Evolutionary conservation across 2,888 invertebrate genomes (phyloP), one percentile per base, ranked within the genome.

Genomic region (Ennomos fuscantarius): DNA sequence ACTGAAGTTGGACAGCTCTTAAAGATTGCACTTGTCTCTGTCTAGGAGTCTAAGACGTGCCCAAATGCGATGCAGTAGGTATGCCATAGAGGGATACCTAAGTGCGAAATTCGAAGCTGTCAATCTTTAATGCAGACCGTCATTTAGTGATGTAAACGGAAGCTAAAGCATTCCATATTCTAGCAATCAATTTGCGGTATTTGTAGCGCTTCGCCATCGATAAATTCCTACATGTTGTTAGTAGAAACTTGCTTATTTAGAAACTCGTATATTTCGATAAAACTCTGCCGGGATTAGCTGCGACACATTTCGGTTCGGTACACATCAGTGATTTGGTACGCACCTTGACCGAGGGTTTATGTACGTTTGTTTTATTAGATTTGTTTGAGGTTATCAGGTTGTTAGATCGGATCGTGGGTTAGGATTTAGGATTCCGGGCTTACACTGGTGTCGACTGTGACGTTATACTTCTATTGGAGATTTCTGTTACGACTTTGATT

Each of bases 221-320:
- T n/a, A 40, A 45, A 39, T n/a, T 33, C 48, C 42, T 37, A 15
- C 37, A 46, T 42, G 47, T 48, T 36, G 31, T 37, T 8, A 33
- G 46, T 8, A 12, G 33, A 41, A 51, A 54, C 45, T 46, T 56
- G 39, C 41, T 36, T 36, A 41, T 55, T 44, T 31, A 5, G 41
- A 51, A 51, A 51, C 36, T 46, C 42, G 24, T 24, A 35, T 44
- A 42, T 44, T 35, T 56, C 50, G 66, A 70, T 65, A 31, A 24
- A 70, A 70, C 70, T 62, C 67, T 58, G 50, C 15, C 42, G 46
- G 73, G 73, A 78, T 76, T 72, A 64, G 53, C 58, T 63, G 60
- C 69, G 72, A 73, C 78, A 77, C 71, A 66, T 65, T 76, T 73
- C 64, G 76, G 61, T 71, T 67, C 68, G 63, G 55, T 71, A 63